phyloP scores from a whole-genome alignment of 2,888 invertebrate species.

The Notodonta dromedarius region DNA sequence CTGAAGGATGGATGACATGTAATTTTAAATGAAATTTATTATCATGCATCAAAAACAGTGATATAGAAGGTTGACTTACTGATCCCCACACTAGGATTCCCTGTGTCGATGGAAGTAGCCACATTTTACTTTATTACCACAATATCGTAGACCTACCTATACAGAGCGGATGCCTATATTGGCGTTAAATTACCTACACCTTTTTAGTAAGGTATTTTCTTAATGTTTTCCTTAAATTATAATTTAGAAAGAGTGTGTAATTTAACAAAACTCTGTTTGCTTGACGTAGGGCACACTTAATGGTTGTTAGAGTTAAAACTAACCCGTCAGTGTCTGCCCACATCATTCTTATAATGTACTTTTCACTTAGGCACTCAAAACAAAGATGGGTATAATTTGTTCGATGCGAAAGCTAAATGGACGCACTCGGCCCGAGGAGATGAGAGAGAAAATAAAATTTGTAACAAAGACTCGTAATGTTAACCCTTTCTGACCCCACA shows the following conservation, averaged over 20 bases:
- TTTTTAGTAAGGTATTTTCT: too few species aligned
- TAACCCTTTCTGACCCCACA: slow-evolving; percentile 66
- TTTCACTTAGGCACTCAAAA: slow-evolving; percentile 48
- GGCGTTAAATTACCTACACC: too few species aligned
- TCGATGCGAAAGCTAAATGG: slow-evolving; percentile 51
- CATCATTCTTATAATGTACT: slow-evolving; percentile 27
- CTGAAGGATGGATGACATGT: too few species aligned
- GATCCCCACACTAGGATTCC: too few species aligned
- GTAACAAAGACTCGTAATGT: slow-evolving; percentile 70
- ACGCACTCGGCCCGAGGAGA: slow-evolving; percentile 54
- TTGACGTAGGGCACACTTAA: slow-evolving; percentile 17
- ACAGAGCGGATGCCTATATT: too few species aligned
- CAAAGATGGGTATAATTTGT: slow-evolving; percentile 57
- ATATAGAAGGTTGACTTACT: too few species aligned
- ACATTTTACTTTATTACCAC: too few species aligned
- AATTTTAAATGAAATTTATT: too few species aligned
- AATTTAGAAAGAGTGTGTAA: neutral
- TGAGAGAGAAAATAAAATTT: slow-evolving; percentile 66
- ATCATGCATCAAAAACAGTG: too few species aligned
- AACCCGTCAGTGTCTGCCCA: slow-evolving; percentile 34
- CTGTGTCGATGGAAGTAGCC: too few species aligned
- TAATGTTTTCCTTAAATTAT: too few species aligned
- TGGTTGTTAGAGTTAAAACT: slow-evolving; percentile 24
- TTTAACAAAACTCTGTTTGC: neutral
- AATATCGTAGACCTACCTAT: too few species aligned